A percentile compares a stretch with the other conserved stretches of the same genome.
phyloP scores from a whole-genome alignment of 2,888 invertebrate species.

The Steromphala cineraria region DNA sequence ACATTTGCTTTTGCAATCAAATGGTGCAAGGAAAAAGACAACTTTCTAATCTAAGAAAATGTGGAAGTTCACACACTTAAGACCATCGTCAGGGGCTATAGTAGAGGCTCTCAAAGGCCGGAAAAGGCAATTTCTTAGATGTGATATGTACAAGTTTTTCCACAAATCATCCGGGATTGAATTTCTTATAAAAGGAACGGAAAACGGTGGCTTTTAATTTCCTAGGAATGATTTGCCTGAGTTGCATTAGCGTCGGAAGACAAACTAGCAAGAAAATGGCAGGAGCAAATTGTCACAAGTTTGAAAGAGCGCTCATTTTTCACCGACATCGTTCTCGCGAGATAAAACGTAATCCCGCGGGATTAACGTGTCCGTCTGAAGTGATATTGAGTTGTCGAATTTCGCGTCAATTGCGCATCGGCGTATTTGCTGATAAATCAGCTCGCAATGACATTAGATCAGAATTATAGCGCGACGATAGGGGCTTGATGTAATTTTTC shows the following conservation, averaged over 20 bases:
- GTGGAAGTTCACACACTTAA: no score
- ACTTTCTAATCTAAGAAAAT: no score
- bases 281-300: slow-evolving; percentile 13
- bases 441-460: slow-evolving; percentile 8
- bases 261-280: slow-evolving; percentile 19
- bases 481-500: slow-evolving; percentile 21
- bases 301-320: slow-evolving; percentile 17
- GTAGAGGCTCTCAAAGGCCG: no score
- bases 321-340: slow-evolving; percentile 17
- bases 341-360: slow-evolving; percentile 19
- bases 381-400: slow-evolving; percentile 18
- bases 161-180: not conserved
- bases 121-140: no score
- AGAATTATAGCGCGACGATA: slow-evolving; percentile 12
- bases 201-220: slow-evolving; percentile 5
- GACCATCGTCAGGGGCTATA: no score
- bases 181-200: not conserved
- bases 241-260: slow-evolving; percentile 2
- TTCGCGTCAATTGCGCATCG: slow-evolving; percentile 22
- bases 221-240: slow-evolving; percentile 1
- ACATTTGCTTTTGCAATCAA: no score
- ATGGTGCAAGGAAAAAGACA: no score
- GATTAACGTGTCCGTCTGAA: slow-evolving; percentile 13
- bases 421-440: slow-evolving; percentile 24
- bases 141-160: not conserved